phyloP scores from a whole-genome alignment of 2,888 invertebrate genomes.

The Sinopyrophorus schimmeli region DNA sequence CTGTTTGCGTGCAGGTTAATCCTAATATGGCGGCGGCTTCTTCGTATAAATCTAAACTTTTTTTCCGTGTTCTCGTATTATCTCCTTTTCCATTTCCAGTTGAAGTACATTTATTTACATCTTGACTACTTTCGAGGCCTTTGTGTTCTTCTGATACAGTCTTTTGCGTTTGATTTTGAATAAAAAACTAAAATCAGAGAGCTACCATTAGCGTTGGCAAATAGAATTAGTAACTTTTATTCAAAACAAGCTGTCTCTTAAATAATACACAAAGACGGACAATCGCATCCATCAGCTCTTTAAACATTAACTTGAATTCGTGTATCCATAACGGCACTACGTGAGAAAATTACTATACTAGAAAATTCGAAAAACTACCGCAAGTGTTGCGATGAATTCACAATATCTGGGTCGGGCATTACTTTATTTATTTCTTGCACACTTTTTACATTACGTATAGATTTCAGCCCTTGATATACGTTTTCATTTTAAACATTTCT shows the following conservation, averaged over 20 bases:
- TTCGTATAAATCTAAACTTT: constrained; percentile 52
- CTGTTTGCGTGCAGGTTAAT: constrained; percentile 52
- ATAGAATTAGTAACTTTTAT: too few species aligned
- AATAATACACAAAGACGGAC: too few species aligned
- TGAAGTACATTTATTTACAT: constrained; percentile 26
- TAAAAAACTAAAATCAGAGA: constrained; percentile 49
- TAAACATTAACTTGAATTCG: constrained; percentile 32
- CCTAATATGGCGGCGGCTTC: constrained; percentile 53
- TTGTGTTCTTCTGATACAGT: constrained; percentile 31
- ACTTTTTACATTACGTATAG: too few species aligned
- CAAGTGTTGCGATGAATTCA: constrained; percentile 21
- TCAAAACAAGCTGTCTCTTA: too few species aligned
- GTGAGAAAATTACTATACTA: constrained; percentile 35
- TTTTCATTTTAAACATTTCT: too few species aligned
- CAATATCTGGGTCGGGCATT: constrained; percentile 17
- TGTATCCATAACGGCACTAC: constrained; percentile 35
- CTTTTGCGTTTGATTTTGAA: constrained; percentile 41
- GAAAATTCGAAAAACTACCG: constrained; percentile 23
- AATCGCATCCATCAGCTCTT: too few species aligned
- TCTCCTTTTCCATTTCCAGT: constrained; percentile 23
- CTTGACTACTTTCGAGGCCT: constrained; percentile 20
- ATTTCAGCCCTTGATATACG: too few species aligned
- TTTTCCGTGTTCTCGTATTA: constrained; percentile 42
- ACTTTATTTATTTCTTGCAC: too few species aligned
- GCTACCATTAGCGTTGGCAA: too few species aligned